Base-by-base conservation (phyloP, 1,140 invertebrate genomes). In the Drosophila bocki region DNA sequence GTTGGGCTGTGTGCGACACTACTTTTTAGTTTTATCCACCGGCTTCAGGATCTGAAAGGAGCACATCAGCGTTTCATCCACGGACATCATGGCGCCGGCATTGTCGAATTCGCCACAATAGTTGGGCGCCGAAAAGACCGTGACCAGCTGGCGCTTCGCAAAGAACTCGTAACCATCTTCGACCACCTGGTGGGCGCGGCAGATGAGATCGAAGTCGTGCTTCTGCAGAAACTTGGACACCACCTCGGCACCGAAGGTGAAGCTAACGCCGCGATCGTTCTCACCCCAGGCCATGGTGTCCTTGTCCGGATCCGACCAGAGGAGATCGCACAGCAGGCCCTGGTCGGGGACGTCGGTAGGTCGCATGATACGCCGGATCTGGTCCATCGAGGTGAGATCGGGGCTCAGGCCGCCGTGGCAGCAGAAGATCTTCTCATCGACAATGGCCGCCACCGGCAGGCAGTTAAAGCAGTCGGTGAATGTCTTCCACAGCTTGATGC, bases 161-260 rank as follows among this genome's bases (percentile, higher is more conserved):
- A 56, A 56, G 13, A 56, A 56, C 53, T 56, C 53, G 35, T 56
- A 56, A 1, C 53, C 53, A 7, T 56, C 53, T 13, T 56, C 53
- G 33, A 56, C 53, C 33, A 56, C 53, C 13, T 56, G 53, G 8
- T 56, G 53, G 53, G 53, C 53, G 4, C 53, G 53, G 13, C 53
- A 56, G 8, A 56, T 56, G 3, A 56, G 53, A 37, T 56, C 53
- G 0, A 56, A 56, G 9, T 56, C 53, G 1, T 56, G 19, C 53
- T 56, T 56, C 53, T 56, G 53, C 53, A 56, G 35, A 9, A 56
- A 56, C 53, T 56, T 56, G 53, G 53, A 15, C 19, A 56, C 53
- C 53, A 56, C 53, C 37, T 56, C 53, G 7, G 53, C 53, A 9
- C 53, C 53, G 19, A 56, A 56, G 35, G 53, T 56, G 53, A 56